Base-by-base conservation (phyloP, 2,797 vertebrate species). In the Xiphorhynchus erythropygius region DNA sequence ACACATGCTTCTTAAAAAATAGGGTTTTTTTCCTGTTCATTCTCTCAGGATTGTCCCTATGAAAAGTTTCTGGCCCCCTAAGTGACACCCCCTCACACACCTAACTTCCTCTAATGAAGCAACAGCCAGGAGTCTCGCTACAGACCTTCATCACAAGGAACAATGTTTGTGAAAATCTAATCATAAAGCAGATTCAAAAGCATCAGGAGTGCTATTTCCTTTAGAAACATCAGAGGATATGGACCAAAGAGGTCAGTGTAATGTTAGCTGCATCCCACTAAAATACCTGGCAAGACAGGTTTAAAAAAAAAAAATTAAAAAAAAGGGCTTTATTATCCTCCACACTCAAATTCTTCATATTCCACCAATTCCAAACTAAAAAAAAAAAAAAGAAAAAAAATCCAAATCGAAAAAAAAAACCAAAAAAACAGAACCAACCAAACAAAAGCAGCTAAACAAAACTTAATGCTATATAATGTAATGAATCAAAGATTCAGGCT, bases 1-100 rank as follows among this genome's bases (percentile, higher is more conserved):
- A 32, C 2, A 25, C 8, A 11, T 25, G 1, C 2, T 60, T 55
- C 24, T 91, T 65, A 37, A 62, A 62, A 83, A 83, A 37, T 7
- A 52, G 7, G 7, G 2, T 22, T 14, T 65, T 79, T 30, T 17
- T 39, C 7, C 21, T 62, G 27, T 30, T 77, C 18, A 14, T 73
- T 69, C 35, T 73, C 24, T 79, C 18, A 23, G 35, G 14, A 63
- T 62, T 16, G 9, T 16, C 21, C 13, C n/a, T 67, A 3, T 0
- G 0, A 73, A 56, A 73, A 50, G 0, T 27, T 89, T 74, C 32
- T 76, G 50, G 2, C 5, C 12, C 10, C 2, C 10, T 28, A 1
- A 23, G 37, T 21, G 13, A 33, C 37, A 57, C 7, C 27, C 30
- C 21, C 7, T 4, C 12, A 19, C 10, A 5, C 12, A 56, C 14